Conservation (phyloP, 2,888 invertebrate species). For the Noctua janthina region DNA sequence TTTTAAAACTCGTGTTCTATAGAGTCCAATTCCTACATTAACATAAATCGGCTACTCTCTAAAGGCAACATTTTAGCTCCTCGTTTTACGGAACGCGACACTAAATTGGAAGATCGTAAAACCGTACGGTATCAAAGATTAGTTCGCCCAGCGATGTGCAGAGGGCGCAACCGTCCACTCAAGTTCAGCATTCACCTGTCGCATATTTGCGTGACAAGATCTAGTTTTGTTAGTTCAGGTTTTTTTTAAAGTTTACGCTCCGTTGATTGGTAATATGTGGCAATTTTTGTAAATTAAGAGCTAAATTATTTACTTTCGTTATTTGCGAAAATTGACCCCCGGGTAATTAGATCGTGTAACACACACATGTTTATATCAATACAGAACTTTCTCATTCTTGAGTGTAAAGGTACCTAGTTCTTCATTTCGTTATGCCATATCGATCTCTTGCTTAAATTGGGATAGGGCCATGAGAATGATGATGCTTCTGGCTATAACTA, state of each 20-base stretch:
- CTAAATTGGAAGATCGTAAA: conserved; percentile 86
- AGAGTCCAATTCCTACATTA: background rate
- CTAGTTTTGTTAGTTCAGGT: conserved; percentile 48
- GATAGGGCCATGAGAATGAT: too few species aligned
- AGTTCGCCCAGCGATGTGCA: conserved; percentile 80
- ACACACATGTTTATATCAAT: background rate
- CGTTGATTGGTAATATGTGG: conserved; percentile 37
- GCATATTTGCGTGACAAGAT: conserved; percentile 62
- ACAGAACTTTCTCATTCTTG: background rate
- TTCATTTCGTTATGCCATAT: background rate
- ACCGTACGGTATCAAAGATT: conserved; percentile 85
- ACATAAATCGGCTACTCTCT: background rate
- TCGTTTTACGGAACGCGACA: conserved; percentile 78
- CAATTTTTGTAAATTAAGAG: conserved; percentile 29
- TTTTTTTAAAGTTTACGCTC: conserved; percentile 41
- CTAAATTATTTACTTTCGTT: conserved; percentile 16
- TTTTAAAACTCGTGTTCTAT: background rate
- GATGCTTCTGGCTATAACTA: too few species aligned
- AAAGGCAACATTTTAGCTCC: conserved; percentile 64
- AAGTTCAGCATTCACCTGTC: conserved; percentile 76
- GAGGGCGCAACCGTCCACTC: conserved; percentile 67
- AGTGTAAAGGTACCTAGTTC: background rate
- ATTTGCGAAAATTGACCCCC: conserved; percentile 23
- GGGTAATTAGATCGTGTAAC: background rate
- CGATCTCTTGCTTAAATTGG: too few species aligned